Conservation (phyloP, 2,888 invertebrate species). For the Campopleginae sp. region DNA sequence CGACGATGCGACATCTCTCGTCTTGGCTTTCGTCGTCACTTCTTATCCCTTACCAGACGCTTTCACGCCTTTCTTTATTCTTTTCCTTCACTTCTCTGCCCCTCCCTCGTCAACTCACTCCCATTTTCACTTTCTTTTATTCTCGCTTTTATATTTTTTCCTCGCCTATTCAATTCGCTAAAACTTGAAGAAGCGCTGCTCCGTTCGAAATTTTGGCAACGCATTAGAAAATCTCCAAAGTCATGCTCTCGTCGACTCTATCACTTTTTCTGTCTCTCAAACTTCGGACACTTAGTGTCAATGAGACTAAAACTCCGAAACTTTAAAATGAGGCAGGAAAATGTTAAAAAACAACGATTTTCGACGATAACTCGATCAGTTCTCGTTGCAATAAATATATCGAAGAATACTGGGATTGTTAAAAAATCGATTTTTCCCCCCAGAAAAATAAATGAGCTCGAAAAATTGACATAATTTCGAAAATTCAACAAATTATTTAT, state of each 20-base stretch:
- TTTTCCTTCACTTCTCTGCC: constrained; percentile 7
- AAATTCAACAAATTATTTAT: too few species aligned
- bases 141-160: constrained; percentile 39
- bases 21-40: constrained; percentile 55
- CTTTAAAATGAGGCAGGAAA: too few species aligned
- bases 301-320: background rate
- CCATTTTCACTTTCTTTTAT: constrained; percentile 12
- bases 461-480: too few species aligned
- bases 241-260: background rate
- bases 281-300: background rate
- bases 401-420: too few species aligned
- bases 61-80: constrained; percentile 49
- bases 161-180: constrained; percentile 47
- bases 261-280: background rate
- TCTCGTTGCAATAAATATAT: too few species aligned
- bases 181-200: constrained; percentile 30
- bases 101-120: constrained; percentile 20
- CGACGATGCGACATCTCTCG: constrained; percentile 35
- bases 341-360: too few species aligned
- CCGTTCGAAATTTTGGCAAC: constrained; percentile 18
- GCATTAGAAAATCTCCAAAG: constrained; percentile 23
- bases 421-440: too few species aligned
- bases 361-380: too few species aligned
- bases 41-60: constrained; percentile 39
- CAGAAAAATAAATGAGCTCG: too few species aligned